Conservation (phyloP, 2,888 invertebrate genomes). For the Amphipyra tragopoginis region DNA sequence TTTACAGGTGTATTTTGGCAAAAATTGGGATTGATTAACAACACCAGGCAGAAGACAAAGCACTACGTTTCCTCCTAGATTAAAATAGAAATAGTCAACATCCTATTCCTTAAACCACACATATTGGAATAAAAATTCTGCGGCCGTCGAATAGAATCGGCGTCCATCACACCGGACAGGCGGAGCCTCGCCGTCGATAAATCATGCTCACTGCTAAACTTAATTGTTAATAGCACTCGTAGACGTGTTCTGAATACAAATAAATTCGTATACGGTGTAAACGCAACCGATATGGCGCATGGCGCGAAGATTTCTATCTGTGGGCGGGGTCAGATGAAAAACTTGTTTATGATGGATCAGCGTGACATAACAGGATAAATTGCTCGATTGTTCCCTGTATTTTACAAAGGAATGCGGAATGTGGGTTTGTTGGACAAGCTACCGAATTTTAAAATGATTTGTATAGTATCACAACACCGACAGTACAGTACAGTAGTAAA, state of each 20-base stretch:
- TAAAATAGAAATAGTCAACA: neutral
- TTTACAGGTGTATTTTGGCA: too few species aligned
- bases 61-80: too few species aligned
- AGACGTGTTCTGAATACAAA: slow-evolving; percentile 51
- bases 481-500: too few species aligned
- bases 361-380: slow-evolving; percentile 19
- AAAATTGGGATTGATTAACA: too few species aligned
- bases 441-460: slow-evolving; percentile 1
- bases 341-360: slow-evolving; percentile 28
- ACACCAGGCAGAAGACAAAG: too few species aligned
- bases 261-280: slow-evolving; percentile 26
- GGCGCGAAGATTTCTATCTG: slow-evolving; percentile 43
- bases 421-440: slow-evolving; percentile 1
- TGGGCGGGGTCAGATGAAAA: slow-evolving; percentile 29
- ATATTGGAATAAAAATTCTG: slow-evolving; percentile 66
- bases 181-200: slow-evolving; percentile 73
- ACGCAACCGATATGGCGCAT: slow-evolving; percentile 31
- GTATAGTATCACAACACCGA: too few species aligned
- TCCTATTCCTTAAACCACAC: slow-evolving; percentile 28
- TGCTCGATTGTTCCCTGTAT: slow-evolving; percentile 12
- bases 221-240: slow-evolving; percentile 70
- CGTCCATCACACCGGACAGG: slow-evolving; percentile 78
- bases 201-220: slow-evolving; percentile 68
- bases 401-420: slow-evolving; percentile 4
- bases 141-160: slow-evolving; percentile 55